phyloP scores from a whole-genome alignment of 2,888 invertebrate species.

The Drepanosiphum platanoidis region DNA sequence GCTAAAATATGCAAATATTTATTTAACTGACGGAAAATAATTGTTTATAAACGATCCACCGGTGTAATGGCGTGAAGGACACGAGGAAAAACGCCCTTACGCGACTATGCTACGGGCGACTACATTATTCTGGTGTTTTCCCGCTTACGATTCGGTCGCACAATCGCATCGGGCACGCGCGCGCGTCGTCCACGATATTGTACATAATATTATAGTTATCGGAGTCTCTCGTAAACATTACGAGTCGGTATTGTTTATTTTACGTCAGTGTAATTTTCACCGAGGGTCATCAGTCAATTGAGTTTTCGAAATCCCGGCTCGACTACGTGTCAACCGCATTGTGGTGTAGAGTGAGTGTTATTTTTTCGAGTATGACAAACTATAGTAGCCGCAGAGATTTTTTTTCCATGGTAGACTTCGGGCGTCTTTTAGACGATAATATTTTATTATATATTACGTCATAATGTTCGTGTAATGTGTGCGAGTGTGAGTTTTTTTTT shows the following conservation, averaged over 20 bases:
- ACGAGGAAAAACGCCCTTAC: too few species aligned
- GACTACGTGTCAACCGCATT: neutral
- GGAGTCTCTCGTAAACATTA: neutral
- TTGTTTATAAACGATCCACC: too few species aligned
- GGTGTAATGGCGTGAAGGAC: too few species aligned
- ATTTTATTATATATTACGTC: neutral
- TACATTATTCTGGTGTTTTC: neutral
- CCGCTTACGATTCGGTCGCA: neutral
- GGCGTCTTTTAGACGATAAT: conserved; percentile 4
- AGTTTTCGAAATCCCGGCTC: neutral
- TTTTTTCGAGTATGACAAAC: conserved; percentile 34
- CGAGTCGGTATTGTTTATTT: neutral
- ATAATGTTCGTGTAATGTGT: conserved; percentile 1
- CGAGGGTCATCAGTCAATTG: neutral
- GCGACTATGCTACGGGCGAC: too few species aligned
- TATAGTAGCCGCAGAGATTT: neutral
- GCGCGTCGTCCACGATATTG: too few species aligned
- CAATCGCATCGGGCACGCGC: too few species aligned
- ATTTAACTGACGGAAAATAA: too few species aligned
- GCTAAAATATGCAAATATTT: too few species aligned
- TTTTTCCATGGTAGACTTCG: neutral
- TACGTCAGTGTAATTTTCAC: neutral
- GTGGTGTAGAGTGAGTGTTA: neutral
- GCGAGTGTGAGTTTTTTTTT: conserved; percentile 1
- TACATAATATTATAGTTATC: neutral